phyloP scores from a whole-genome alignment of 2,888 invertebrate species.

The Cephus spinipes region DNA sequence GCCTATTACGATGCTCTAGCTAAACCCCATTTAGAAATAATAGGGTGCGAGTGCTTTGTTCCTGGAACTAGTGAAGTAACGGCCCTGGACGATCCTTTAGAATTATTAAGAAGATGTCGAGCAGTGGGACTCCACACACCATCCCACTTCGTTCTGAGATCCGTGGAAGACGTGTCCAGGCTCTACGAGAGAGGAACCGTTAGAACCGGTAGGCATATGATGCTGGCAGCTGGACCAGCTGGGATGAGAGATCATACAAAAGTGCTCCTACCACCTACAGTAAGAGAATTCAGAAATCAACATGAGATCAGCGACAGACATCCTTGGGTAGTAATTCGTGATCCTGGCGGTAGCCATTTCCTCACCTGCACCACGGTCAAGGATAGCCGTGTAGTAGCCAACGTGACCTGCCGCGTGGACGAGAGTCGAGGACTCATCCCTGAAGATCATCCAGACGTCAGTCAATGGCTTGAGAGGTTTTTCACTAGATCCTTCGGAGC shows the following conservation, averaged over 20 bases:
- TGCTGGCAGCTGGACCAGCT: constrained; percentile 80
- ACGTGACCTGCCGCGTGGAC: constrained; percentile 83
- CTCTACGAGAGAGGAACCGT: constrained; percentile 77
- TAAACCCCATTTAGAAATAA: constrained; percentile 82
- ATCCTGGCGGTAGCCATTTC: constrained; percentile 78
- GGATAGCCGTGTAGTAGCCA: constrained; percentile 82
- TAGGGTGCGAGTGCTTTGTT: constrained; percentile 86
- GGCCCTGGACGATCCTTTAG: constrained; percentile 82
- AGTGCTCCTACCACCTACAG: constrained; percentile 76
- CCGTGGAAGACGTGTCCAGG: constrained; percentile 75
- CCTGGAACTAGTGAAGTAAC: constrained; percentile 82
- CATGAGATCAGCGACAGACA: constrained; percentile 80
- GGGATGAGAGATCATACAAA: constrained; percentile 81
- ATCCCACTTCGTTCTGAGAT: constrained; percentile 75
- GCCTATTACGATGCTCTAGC: constrained; percentile 87
- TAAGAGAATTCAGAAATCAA: constrained; percentile 71
- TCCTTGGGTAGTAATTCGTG: constrained; percentile 84
- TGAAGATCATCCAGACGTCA: constrained; percentile 74
- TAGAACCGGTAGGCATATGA: constrained; percentile 74
- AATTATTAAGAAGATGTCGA: constrained; percentile 79
- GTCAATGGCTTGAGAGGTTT: constrained; percentile 80
- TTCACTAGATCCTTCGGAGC: constrained; percentile 75
- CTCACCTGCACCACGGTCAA: constrained; percentile 87
- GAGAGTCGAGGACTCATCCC: constrained; percentile 77
- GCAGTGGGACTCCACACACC: constrained; percentile 77